Evolutionary conservation across 2,113 vertebrate species (phyloP).

Genomic region (Muntiacus muntjak): DNA sequence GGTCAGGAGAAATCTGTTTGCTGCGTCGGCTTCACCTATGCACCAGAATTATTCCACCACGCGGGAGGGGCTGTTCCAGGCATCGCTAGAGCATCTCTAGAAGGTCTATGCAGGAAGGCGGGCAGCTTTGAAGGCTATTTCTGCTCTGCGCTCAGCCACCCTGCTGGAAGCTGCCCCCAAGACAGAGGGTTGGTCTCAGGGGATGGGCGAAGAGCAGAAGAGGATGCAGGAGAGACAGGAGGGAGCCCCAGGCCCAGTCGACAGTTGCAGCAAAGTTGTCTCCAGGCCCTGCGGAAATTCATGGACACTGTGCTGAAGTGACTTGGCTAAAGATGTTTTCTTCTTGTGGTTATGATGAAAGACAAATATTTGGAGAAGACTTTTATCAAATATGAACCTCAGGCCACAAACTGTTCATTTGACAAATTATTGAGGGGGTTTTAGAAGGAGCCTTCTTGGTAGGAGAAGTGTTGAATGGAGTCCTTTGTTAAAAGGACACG

Average conservation of each 20-base stretch:
- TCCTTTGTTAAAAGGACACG: neutral
- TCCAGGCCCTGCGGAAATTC: neutral
- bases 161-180: neutral
- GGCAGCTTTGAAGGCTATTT: neutral
- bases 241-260: neutral
- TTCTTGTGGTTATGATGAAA: neutral
- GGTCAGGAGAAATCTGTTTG: neutral
- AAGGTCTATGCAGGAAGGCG: neutral
- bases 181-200: neutral
- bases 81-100: neutral
- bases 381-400: neutral
- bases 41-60: neutral
- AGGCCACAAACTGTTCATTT: neutral
- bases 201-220: neutral
- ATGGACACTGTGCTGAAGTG: neutral
- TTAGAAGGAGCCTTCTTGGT: neutral
- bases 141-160: neutral
- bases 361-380: neutral
- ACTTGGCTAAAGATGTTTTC: neutral
- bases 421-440: neutral
- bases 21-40: neutral
- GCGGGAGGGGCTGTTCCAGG: fast-evolving
- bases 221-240: neutral
- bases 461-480: neutral
- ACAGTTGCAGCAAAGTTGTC: neutral